These are phyloP conservation scores for Phaethon lepturus DNA, from an alignment of 2,113 vertebrate species.

Conservation along the genomic window DNA sequence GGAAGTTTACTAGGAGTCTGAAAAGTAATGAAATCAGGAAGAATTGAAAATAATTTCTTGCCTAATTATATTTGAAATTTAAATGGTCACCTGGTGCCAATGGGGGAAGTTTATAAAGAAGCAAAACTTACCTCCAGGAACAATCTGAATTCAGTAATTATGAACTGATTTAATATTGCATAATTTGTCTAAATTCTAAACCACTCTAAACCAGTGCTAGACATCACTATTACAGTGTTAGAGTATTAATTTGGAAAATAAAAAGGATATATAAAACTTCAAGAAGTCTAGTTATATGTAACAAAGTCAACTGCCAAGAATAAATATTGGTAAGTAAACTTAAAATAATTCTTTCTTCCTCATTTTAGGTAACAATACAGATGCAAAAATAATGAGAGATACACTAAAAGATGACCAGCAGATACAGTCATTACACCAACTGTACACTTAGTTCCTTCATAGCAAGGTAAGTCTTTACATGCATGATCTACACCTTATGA, in stretches of 20 bases:
- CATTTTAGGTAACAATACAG: not conserved
- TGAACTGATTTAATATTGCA: not conserved
- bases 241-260: not conserved
- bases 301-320: not conserved
- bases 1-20: not conserved
- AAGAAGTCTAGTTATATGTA: not conserved
- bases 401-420: not conserved
- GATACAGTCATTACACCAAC: not conserved
- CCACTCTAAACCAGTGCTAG: not conserved
- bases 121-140: not conserved
- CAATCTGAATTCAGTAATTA: not conserved
- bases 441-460: not conserved
- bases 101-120: not conserved
- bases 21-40: not conserved
- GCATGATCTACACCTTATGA: not conserved
- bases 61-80: not conserved
- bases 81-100: not conserved
- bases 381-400: not conserved
- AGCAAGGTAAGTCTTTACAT: not conserved
- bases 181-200: not conserved
- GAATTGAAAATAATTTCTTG: not conserved
- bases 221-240: not conserved
- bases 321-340: not conserved
- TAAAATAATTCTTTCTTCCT: not conserved
- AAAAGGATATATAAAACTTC: not conserved